Conservation (phyloP, 2,888 invertebrate species). For the Tribolium freemani region DNA sequence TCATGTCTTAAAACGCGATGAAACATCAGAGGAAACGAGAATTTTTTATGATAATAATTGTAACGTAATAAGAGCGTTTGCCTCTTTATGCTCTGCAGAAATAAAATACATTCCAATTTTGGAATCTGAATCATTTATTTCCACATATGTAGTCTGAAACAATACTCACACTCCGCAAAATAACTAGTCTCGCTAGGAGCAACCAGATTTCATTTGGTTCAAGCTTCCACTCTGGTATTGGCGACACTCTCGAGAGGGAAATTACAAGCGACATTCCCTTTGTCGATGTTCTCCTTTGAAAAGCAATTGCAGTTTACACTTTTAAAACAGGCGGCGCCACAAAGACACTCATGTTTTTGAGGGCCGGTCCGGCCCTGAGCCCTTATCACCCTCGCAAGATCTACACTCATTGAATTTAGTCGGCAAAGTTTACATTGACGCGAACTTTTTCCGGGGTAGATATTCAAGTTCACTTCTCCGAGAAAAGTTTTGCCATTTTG, state of each 20-base stretch:
- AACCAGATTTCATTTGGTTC: too few species aligned
- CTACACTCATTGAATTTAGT: constrained; percentile 23
- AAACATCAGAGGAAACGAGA: too few species aligned
- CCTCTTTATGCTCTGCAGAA: too few species aligned
- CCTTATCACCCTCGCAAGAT: background rate
- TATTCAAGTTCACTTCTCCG: constrained; percentile 7
- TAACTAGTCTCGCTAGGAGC: too few species aligned
- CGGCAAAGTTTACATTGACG: constrained; percentile 20
- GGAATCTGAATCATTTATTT: too few species aligned
- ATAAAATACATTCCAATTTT: too few species aligned
- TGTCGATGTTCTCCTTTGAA: constrained; percentile 3
- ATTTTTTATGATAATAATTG: too few species aligned
- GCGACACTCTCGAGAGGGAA: constrained; percentile 6
- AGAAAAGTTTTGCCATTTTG: constrained; percentile 19
- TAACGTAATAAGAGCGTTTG: too few species aligned
- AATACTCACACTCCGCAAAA: too few species aligned
- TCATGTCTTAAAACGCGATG: too few species aligned
- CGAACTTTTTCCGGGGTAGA: constrained; percentile 10
- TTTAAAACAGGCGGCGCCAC: constrained; percentile 8
- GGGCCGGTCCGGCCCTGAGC: background rate
- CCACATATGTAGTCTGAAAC: too few species aligned
- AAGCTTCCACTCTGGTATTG: background rate
- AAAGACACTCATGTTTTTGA: constrained; percentile 15
- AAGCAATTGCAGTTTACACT: constrained; percentile 25
- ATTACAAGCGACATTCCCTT: constrained; percentile 22